Evolutionary conservation across 2,113 vertebrate genomes (phyloP), one percentile per base, ranked within the genome.

Genomic region (Sialia sialis): DNA sequence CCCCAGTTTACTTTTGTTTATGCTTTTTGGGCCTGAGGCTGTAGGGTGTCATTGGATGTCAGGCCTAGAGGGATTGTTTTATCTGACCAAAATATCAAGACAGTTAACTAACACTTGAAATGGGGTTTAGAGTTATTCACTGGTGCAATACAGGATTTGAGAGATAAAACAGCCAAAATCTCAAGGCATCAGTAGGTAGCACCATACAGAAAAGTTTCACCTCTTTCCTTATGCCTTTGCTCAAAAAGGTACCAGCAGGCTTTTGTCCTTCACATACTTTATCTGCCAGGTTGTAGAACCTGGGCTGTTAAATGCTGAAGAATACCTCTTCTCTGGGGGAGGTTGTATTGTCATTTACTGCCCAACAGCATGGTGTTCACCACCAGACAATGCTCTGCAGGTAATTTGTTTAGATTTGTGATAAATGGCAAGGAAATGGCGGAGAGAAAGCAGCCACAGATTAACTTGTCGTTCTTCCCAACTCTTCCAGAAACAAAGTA

Each of bases 401-500:
- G 13, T 39, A 3, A 16, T 80, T 79, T 63, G 5, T 36, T 39
- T 59, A 14, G 17, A 3, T 70, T 54, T 87, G 21, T 84, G 46
- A 38, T 34, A 75, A 86, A 63, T 27, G 11, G 11, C 34, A 73
- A 59, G 46, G 48, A 74, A 85, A 69, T 55, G 13, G 9, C 68
- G 67, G 52, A 86, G 49, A 56, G 14, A 96, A 93, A 68, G 17
- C 22, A 56, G 76, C 81, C 70, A 70, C 6, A 23, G 30, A 74
- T 55, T 72, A 87, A 93, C 41, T 22, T 73, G 8, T 18, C 69
- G 22, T 66, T 56, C 59, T 52, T 64, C 0, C 1, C 18, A 39
- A 39, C 4, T 2, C 3, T 21, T 93, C 72, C 94, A 99, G 99
- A 99, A 99, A 97, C 99, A 99, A 98, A 99, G 99, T 96, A 99